These are phyloP conservation scores for Apis cerana DNA, from an alignment of 1,140 invertebrate species.

Conservation along the genomic window DNA sequence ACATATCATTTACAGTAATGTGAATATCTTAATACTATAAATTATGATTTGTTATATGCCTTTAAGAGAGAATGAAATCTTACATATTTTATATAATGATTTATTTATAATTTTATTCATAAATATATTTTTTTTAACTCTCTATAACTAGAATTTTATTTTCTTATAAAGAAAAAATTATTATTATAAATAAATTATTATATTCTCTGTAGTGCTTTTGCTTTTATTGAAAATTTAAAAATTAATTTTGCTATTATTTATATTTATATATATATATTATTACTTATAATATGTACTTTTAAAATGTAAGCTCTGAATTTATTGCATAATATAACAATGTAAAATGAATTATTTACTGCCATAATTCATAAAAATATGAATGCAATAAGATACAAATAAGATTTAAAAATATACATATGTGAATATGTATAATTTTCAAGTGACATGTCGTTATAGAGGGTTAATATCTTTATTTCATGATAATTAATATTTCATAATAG, in stretches of 20 bases:
- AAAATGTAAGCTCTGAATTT: no score
- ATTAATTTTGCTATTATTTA: neutral
- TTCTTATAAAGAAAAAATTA: neutral
- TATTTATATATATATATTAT: no score
- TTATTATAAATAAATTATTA: neutral
- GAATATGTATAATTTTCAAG: neutral
- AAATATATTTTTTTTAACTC: conserved; percentile 12
- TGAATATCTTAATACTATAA: neutral
- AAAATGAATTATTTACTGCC: neutral
- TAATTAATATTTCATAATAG: conserved; percentile 4
- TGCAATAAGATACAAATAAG: neutral
- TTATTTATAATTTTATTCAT: conserved; percentile 35
- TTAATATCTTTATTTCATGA: conserved; percentile 17
- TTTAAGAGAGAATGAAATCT: neutral
- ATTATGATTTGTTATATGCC: neutral
- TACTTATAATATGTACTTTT: no score
- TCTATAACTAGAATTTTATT: neutral
- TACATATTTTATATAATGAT: conserved; percentile 29
- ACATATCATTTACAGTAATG: neutral
- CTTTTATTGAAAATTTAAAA: neutral
- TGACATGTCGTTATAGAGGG: neutral
- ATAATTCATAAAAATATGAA: neutral
- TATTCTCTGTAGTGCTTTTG: neutral
- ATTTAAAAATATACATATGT: neutral
- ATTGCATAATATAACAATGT: no score